Percentiles rank a stretch among this genome's conserved stretches.
Conservation (phyloP, 2,113 vertebrate species). For the human (Homo sapiens) region GRCh38 chr18:41651501-41652000, state of each 20-base stretch:
- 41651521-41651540: background rate
- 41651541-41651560: background rate
- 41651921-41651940: background rate
- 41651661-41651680: background rate
- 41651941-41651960: background rate
- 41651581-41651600: background rate
- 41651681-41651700: background rate
- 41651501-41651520: background rate
- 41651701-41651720: background rate
- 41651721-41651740: background rate
- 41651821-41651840: background rate
- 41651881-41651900: background rate
- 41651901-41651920: background rate
- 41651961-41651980: background rate
- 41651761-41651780: background rate
- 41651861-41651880: background rate
- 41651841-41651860: background rate
- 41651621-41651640: background rate
- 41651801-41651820: background rate
- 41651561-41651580: background rate
- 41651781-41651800: background rate
- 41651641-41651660: background rate
- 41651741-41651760: background rate
- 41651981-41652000: background rate
- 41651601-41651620: background rate